These are phyloP conservation scores for Liopterus haemorrhoidalis DNA, from an alignment of 2,888 invertebrate genomes.

Conservation along the genomic window DNA sequence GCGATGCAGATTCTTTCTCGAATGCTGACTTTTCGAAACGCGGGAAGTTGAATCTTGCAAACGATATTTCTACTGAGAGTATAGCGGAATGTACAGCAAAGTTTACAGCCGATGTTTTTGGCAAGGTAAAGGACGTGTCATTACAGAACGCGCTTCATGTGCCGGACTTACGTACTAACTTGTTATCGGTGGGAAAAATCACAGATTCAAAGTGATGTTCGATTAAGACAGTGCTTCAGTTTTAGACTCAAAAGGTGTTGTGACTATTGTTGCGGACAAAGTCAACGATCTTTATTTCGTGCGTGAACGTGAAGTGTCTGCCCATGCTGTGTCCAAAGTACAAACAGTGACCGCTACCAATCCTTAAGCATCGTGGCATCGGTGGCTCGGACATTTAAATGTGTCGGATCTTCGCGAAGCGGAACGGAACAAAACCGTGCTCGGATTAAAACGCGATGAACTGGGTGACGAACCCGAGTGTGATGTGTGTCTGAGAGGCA, in stretches of 20 bases:
- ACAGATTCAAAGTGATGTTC: constrained; percentile 3
- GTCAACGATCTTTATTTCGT: neutral
- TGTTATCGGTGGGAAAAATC: constrained; percentile 12
- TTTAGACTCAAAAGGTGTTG: constrained; percentile 1
- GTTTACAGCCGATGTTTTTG: constrained; percentile 1
- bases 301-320: neutral
- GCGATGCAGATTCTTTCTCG: constrained; percentile 1
- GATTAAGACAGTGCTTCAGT: neutral
- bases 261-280: neutral
- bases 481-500: too few species aligned
- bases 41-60: constrained; percentile 7
- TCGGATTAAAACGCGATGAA: too few species aligned
- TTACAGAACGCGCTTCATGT: constrained; percentile 12
- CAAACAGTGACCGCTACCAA: neutral
- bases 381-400: constrained; percentile 4
- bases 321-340: neutral
- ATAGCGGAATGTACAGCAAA: constrained; percentile 9
- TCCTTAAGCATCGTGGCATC: neutral
- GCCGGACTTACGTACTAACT: constrained; percentile 5
- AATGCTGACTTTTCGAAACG: constrained; percentile 3
- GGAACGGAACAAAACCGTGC: neutral
- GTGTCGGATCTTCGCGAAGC: neutral
- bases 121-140: constrained; percentile 1
- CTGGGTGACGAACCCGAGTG: too few species aligned
- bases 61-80: constrained; percentile 5